These are phyloP conservation scores for Gambelia wislizenii DNA, from an alignment of 2,797 vertebrate species.

Conservation along the genomic window DNA sequence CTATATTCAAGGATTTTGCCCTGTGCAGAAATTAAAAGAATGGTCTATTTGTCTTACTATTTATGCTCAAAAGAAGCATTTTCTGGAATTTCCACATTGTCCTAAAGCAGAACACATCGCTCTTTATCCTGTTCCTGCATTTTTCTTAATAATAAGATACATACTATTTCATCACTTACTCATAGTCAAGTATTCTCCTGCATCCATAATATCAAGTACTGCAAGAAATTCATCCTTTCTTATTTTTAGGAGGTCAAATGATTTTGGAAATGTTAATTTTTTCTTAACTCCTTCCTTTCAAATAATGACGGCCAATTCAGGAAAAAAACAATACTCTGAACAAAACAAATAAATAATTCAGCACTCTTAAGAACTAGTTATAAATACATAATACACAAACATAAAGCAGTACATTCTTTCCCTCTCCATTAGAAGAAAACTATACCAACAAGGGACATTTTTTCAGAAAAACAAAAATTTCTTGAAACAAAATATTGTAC, in stretches of 20 bases:
- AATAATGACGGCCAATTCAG: not conserved
- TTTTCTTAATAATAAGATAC: constrained; percentile 1
- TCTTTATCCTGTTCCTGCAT: constrained; percentile 25
- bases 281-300: constrained; percentile 42
- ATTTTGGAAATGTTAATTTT: constrained; percentile 7
- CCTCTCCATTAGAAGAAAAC: constrained; percentile 46
- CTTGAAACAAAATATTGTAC: not conserved
- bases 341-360: constrained; percentile 43
- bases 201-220: constrained; percentile 35
- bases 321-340: not conserved
- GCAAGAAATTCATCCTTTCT: constrained; percentile 38
- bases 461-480: not conserved
- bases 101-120: constrained; percentile 5
- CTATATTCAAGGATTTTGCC: not conserved
- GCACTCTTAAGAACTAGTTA: constrained; percentile 52
- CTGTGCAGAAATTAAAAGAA: not conserved
- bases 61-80: not conserved
- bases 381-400: constrained; percentile 39
- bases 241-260: constrained; percentile 25
- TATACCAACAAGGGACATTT: not conserved
- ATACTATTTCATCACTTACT: constrained; percentile 23
- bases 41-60: not conserved
- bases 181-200: constrained; percentile 40
- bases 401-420: constrained; percentile 56
- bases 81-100: not conserved